These are phyloP conservation scores for Alectoris magna DNA, from an alignment of 2,797 vertebrate species.

Conservation along the genomic window DNA sequence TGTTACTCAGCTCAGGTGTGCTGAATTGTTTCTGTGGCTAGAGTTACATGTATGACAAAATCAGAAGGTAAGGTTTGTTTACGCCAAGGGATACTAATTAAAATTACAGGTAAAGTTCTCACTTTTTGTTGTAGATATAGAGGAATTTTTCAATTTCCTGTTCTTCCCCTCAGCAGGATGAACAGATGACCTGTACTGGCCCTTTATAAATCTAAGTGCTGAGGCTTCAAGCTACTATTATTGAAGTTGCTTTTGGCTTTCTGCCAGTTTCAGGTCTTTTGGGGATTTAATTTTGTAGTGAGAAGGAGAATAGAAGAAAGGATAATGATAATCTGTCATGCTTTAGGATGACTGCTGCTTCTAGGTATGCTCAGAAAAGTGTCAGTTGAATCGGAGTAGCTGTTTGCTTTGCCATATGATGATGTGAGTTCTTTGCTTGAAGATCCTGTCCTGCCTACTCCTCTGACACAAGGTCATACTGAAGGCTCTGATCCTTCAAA, in stretches of 20 bases:
- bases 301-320: slow-evolving; percentile 7
- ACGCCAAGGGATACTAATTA: background rate
- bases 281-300: background rate
- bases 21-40: background rate
- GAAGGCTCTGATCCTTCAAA: slow-evolving; percentile 24
- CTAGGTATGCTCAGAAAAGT: background rate
- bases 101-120: background rate
- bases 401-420: background rate
- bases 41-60: background rate
- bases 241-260: background rate
- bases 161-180: background rate
- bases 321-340: background rate
- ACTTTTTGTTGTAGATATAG: background rate
- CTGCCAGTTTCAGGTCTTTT: background rate
- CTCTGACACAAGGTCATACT: slow-evolving; percentile 7
- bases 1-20: background rate
- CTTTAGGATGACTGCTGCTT: background rate
- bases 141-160: background rate
- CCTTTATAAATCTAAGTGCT: background rate
- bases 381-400: background rate
- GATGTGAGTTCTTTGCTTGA: slow-evolving; percentile 10
- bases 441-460: background rate
- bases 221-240: background rate
- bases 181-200: background rate
- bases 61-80: background rate